phyloP scores from a whole-genome alignment of 2,888 invertebrate genomes.

The Sinhomidia bicolor region DNA sequence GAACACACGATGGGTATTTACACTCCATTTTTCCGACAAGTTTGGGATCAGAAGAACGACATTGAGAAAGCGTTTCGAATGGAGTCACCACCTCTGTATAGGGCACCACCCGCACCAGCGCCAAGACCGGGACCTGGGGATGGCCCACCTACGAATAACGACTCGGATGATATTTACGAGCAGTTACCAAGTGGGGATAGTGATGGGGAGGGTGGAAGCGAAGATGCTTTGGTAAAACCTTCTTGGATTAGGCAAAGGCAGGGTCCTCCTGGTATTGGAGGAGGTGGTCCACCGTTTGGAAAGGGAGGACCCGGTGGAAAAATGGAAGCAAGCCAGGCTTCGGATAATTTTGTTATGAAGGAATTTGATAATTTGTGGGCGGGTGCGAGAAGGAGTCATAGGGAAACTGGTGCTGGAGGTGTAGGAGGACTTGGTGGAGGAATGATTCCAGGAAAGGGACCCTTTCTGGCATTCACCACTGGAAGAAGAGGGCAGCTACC shows the following conservation, averaged over 20 bases:
- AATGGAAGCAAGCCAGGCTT: slow-evolving; percentile 78
- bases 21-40: slow-evolving; percentile 97
- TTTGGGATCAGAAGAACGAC: slow-evolving; percentile 97
- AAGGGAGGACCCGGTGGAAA: slow-evolving; percentile 64
- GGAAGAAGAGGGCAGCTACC: slow-evolving; percentile 78
- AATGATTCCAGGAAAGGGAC: slow-evolving; percentile 66
- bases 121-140: slow-evolving; percentile 74
- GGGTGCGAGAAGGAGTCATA: slow-evolving; percentile 78
- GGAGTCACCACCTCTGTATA: slow-evolving; percentile 79
- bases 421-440: slow-evolving; percentile 57
- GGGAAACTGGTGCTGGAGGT: slow-evolving; percentile 73
- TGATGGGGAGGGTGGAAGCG: slow-evolving; percentile 83
- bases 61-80: slow-evolving; percentile 92
- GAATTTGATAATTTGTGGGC: slow-evolving; percentile 80
- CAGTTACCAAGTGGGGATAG: slow-evolving; percentile 87
- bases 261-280: slow-evolving; percentile 69
- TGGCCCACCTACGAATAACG: slow-evolving; percentile 77
- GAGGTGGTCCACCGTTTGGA: slow-evolving; percentile 3
- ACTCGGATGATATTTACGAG: slow-evolving; percentile 85
- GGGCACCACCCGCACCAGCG: slow-evolving; percentile 78
- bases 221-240: slow-evolving; percentile 78
- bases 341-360: slow-evolving; percentile 78
- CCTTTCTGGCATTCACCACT: slow-evolving; percentile 79
- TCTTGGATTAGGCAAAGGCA: slow-evolving; percentile 76
- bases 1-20: slow-evolving; percentile 85